phyloP scores from a whole-genome alignment of 2,797 vertebrate genomes.

The Ceryle rudis region DNA sequence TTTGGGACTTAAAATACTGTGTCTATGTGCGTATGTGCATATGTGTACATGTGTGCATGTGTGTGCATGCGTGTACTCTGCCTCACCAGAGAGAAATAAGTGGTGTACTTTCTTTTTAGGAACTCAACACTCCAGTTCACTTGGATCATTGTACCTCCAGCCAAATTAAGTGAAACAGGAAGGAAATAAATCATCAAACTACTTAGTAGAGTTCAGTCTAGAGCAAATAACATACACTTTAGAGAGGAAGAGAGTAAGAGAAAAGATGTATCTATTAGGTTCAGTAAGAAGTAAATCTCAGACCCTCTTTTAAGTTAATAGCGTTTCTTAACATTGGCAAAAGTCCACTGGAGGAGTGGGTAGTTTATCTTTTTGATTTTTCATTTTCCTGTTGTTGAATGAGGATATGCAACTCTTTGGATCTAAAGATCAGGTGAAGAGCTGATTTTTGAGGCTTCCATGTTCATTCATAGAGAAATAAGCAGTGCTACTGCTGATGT shows the following conservation, averaged over 20 bases:
- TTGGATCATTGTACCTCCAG: not conserved
- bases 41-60: not conserved
- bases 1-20: slow-evolving; percentile 48
- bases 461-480: not conserved
- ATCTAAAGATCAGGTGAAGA: not conserved
- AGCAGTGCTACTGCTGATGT: not conserved
- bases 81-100: not conserved
- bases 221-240: not conserved
- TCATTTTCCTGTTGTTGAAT: not conserved
- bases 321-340: not conserved
- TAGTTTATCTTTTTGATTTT: not conserved
- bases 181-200: not conserved
- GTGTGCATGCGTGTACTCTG: not conserved
- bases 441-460: not conserved
- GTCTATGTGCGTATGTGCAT: not conserved
- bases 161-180: not conserved
- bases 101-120: not conserved
- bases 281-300: not conserved
- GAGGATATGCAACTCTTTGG: not conserved
- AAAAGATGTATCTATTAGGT: not conserved
- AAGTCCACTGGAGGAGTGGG: not conserved
- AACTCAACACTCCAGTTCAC: not conserved
- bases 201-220: not conserved
- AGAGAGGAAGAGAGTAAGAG: not conserved
- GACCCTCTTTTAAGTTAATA: not conserved